Evolutionary conservation across 2,888 invertebrate species (phyloP).

Genomic region (Drosophila mimica): DNA sequence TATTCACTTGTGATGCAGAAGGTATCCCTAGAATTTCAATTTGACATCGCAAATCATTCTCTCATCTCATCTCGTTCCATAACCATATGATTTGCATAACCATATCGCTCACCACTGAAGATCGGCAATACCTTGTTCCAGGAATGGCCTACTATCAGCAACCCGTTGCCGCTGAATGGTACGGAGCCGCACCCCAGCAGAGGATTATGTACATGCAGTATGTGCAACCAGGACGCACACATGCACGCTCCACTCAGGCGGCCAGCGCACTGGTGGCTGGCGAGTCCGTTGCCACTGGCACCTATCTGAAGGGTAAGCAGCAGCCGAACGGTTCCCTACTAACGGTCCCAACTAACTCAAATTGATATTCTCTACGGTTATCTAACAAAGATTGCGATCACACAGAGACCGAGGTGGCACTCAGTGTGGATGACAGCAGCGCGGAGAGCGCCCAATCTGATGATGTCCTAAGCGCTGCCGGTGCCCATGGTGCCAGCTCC

Average conservation of each 20-base stretch:
- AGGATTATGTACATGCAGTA: constrained; percentile 84
- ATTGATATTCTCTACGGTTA: constrained; percentile 16
- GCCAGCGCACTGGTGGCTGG: constrained; percentile 84
- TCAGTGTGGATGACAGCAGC: constrained; percentile 55
- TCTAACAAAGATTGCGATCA: constrained; percentile 83
- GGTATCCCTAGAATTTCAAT: not conserved
- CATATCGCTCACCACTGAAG: constrained; percentile 50
- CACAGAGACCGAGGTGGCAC: constrained; percentile 78
- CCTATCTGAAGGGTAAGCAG: constrained; percentile 83
- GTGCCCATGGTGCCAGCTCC: constrained; percentile 79
- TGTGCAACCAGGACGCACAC: constrained; percentile 80
- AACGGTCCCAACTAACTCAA: constrained; percentile 35
- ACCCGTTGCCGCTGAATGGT: constrained; percentile 81
- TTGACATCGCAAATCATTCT: not conserved
- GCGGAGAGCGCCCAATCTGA: constrained; percentile 71
- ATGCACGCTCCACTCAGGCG: constrained; percentile 82
- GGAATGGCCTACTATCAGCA: constrained; percentile 83
- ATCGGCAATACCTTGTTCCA: constrained; percentile 70
- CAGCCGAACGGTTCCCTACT: not conserved
- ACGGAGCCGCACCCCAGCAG: constrained; percentile 70
- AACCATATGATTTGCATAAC: constrained; percentile 1
- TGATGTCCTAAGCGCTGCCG: constrained; percentile 76
- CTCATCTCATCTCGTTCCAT: constrained; percentile 15
- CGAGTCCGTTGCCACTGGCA: constrained; percentile 83
- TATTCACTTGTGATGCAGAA: not conserved